These are phyloP conservation scores for Galaxias olidus DNA, from an alignment of 2,797 vertebrate species.

Conservation along the genomic window DNA sequence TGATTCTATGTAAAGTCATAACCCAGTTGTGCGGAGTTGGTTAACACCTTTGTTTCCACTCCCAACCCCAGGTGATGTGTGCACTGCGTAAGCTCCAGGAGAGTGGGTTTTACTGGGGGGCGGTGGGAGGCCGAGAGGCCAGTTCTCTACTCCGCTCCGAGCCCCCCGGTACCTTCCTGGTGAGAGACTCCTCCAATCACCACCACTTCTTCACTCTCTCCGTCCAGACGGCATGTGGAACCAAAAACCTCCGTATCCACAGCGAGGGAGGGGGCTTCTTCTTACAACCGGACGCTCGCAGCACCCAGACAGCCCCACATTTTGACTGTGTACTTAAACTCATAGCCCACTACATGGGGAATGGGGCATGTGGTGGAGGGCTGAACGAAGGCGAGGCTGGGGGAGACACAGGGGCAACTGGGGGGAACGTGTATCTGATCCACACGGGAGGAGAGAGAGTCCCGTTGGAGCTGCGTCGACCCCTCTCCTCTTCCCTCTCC, in stretches of 20 bases:
- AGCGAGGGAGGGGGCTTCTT: constrained; percentile 91
- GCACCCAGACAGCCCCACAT: constrained; percentile 84
- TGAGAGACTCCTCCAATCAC: constrained; percentile 96
- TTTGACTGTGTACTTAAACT: constrained; percentile 97
- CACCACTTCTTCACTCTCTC: constrained; percentile 97
- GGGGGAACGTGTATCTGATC: constrained; percentile 87
- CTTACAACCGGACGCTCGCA: constrained; percentile 89
- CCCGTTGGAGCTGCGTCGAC: constrained; percentile 87
- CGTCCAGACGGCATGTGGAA: constrained; percentile 90
- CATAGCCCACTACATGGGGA: constrained; percentile 93
- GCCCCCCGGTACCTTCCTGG: constrained; percentile 91
- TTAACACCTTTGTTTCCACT: constrained; percentile 3
- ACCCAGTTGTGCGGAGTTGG: neutral
- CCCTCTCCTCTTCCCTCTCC: constrained; percentile 86
- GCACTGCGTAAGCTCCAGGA: constrained; percentile 92
- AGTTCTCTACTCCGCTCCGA: constrained; percentile 87
- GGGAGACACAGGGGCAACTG: constrained; percentile 46
- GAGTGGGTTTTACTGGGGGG: constrained; percentile 97
- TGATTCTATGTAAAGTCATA: no score
- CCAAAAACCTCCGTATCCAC: constrained; percentile 97
- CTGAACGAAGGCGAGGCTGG: constrained; percentile 51
- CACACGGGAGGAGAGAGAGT: constrained; percentile 90
- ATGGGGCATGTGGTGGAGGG: constrained; percentile 37
- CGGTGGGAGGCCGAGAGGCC: constrained; percentile 90
- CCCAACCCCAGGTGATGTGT: constrained; percentile 76